Evolutionary conservation across 2,113 vertebrate species (phyloP).

Genomic region (Passerina amoena): DNA sequence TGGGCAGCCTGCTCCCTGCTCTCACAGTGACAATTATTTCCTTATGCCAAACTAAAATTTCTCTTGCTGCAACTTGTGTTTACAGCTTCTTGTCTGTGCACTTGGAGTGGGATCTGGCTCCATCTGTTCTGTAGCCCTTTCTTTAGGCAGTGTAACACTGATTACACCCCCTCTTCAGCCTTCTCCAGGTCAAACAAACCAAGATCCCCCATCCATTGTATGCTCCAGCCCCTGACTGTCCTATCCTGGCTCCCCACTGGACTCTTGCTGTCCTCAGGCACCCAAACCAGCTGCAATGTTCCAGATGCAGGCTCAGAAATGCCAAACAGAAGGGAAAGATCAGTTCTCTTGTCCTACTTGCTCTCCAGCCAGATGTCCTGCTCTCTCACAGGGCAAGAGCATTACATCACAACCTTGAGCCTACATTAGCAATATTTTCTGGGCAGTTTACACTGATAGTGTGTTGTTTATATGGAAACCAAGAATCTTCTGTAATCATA

Average conservation of each 20-base stretch:
- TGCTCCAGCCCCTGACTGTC: background rate
- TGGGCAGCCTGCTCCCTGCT: background rate
- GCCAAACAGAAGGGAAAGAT: background rate
- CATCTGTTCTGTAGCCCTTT: background rate
- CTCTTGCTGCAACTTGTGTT: background rate
- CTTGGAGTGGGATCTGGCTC: background rate
- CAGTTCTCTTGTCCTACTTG: background rate
- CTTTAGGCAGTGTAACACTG: background rate
- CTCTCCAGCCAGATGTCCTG: background rate
- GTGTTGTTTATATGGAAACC: slow-evolving; percentile 11
- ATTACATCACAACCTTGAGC: background rate
- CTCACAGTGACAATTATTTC: background rate
- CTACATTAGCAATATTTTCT: background rate
- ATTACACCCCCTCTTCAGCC: background rate
- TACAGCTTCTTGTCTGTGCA: background rate
- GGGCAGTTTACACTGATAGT: background rate
- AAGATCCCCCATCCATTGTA: accelerated
- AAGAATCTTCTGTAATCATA: background rate
- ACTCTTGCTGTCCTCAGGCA: background rate
- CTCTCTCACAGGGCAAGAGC: background rate
- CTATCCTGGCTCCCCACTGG: background rate
- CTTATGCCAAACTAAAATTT: background rate
- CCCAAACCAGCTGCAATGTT: background rate
- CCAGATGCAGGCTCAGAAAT: background rate
- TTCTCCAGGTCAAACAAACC: background rate